Percentiles rank a stretch among this genome's conserved stretches.
These are phyloP conservation scores for Brachionus rubens DNA, from an alignment of 1,140 invertebrate genomes.

Conservation along the genomic window DNA sequence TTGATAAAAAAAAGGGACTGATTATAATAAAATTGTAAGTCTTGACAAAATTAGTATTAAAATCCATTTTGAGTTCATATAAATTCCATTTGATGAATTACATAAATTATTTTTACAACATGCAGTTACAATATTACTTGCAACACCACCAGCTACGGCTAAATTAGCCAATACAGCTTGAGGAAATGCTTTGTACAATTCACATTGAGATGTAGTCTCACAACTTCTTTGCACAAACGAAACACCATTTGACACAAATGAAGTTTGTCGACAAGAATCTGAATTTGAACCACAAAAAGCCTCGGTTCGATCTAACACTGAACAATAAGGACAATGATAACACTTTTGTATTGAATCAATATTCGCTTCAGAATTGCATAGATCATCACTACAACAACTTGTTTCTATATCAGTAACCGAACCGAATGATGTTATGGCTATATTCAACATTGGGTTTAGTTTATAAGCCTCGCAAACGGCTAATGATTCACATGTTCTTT, in stretches of 20 bases:
- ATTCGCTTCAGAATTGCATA: conserved; percentile 17
- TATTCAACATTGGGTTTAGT: neutral
- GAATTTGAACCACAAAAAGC: neutral
- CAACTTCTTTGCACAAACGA: conserved; percentile 22
- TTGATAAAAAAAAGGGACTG: no score
- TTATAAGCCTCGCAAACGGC: conserved; percentile 16
- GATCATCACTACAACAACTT: conserved; percentile 14
- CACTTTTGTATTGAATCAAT: neutral
- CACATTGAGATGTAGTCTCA: conserved; percentile 11
- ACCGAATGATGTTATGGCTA: neutral
- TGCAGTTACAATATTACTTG: neutral
- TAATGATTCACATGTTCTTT: conserved; percentile 16
- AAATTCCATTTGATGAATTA: conserved; percentile 32
- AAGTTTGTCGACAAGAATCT: conserved; percentile 24
- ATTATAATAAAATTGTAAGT: no score
- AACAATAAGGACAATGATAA: conserved; percentile 36
- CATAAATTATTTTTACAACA: conserved; percentile 20
- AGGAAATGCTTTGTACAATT: neutral
- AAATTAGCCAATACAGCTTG: conserved; percentile 1
- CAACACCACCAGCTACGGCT: neutral
- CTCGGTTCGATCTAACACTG: neutral
- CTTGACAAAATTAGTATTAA: no score
- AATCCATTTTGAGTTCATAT: no score
- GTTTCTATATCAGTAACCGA: neutral
- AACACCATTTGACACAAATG: conserved; percentile 6